Evolutionary conservation across 2,888 invertebrate genomes (phyloP).

Genomic region (Odontothrips loti): DNA sequence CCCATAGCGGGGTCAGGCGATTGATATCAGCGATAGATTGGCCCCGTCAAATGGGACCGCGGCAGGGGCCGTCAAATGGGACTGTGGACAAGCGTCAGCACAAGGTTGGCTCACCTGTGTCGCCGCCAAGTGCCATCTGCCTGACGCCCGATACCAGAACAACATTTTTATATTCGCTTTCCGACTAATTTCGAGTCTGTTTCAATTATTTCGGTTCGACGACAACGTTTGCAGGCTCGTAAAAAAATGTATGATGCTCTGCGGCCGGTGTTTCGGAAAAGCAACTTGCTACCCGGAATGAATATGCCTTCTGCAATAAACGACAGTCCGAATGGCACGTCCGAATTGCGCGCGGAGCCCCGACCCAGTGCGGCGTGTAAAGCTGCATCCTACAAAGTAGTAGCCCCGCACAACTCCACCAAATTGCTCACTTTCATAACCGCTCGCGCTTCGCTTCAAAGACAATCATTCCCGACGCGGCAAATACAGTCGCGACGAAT

Average conservation of each 20-base stretch:
- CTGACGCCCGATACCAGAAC: neutral
- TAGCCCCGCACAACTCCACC: too few species aligned
- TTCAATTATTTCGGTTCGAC: neutral
- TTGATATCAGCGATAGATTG: too few species aligned
- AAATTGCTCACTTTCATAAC: too few species aligned
- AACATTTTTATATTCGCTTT: neutral
- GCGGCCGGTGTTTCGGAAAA: neutral
- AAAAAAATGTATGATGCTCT: neutral
- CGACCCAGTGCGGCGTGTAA: neutral
- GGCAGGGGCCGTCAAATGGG: too few species aligned
- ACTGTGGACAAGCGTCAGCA: too few species aligned
- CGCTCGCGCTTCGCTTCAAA: too few species aligned
- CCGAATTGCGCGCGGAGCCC: neutral
- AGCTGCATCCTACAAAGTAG: too few species aligned
- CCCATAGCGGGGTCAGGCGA: too few species aligned
- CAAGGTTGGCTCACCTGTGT: too few species aligned
- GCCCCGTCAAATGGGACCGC: too few species aligned
- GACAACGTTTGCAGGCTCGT: neutral
- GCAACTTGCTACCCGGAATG: neutral
- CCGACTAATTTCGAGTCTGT: neutral
- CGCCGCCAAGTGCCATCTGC: neutral
- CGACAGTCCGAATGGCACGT: neutral
- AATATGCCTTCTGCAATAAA: neutral
- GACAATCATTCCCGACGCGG: neutral
- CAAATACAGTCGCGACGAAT: neutral